These are phyloP conservation scores for Kradibia gibbosae DNA, from an alignment of 1,140 invertebrate species.

Conservation along the genomic window DNA sequence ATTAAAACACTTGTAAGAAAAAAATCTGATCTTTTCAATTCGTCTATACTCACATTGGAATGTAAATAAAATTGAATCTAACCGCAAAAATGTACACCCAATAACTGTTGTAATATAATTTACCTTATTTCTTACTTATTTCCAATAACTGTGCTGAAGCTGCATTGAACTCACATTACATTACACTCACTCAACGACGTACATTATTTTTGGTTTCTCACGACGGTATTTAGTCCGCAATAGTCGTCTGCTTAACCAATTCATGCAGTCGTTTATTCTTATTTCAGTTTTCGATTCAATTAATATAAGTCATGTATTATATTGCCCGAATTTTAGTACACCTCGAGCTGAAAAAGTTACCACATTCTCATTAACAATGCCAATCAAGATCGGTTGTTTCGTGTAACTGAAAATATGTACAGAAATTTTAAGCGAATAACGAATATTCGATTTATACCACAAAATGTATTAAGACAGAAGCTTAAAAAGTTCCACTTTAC, in stretches of 20 bases:
- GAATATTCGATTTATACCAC: no score
- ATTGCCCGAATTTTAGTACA: no score
- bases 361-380: no score
- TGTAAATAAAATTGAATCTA: background rate
- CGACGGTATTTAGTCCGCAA: background rate
- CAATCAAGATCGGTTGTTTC: no score
- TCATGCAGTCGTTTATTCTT: conserved; percentile 12
- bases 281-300: no score
- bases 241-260: background rate
- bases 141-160: background rate
- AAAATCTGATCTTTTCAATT: background rate
- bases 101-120: background rate
- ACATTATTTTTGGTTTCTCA: background rate
- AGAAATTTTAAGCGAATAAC: no score
- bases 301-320: no score
- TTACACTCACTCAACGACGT: conserved; percentile 3
- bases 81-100: background rate
- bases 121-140: background rate
- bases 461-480: background rate
- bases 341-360: no score
- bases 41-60: conserved; percentile 2
- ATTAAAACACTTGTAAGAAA: background rate
- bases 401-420: no score
- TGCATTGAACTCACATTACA: background rate
- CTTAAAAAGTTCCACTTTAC: background rate